Base-by-base conservation (phyloP, 2,797 vertebrate genomes). In the Myiotriccus ornatus region DNA sequence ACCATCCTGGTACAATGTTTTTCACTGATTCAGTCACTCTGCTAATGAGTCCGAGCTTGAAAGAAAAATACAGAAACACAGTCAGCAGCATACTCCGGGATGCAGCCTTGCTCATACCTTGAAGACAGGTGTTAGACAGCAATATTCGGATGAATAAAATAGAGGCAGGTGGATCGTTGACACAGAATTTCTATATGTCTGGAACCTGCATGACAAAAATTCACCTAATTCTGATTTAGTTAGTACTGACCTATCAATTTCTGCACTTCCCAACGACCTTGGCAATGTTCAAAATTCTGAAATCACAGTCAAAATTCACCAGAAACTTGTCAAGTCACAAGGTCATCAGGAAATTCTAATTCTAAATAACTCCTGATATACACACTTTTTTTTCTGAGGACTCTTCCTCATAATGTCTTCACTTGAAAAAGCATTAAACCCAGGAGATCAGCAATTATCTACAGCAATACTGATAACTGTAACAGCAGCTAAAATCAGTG, bases 11-110 rank as follows among this genome's bases (percentile, higher is more conserved):
- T 85, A 99, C 99, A 87, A 99, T 99, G 96, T 98, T 99, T 97
- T 99, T 99, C 90, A 99, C 98, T 12, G 99, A 99, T 97, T 99
- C 99, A 2, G 99, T 99, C 96, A 99, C 98, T 96, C 99, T 98
- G 96, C 98, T 99, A 96, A 99, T 99, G 96, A 99, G 97, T 67
- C 99, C 99, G 97, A 99, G 97, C 96, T 98, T 97, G n/a, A 84
- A 90, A 85, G 25, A 74, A 52, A 75, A 85, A 50, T 14, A 82
- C 6, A 89, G 37, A 50, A 89, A 75, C 27, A 64, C 13, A 87
- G 32, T 46, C 69, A 91, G 34, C 13, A 86, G 39, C 46, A 76
- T 10, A n/a, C 1, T 4, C 44, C 53, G 27, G 34, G 25, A 92
- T 63, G 49, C n/a, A 85, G 39, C 23, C 27, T 63, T 56, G 34